Evolutionary conservation across 2,888 invertebrate genomes (phyloP), one percentile per base, ranked within the genome.

Genomic region (Cancer borealis): DNA sequence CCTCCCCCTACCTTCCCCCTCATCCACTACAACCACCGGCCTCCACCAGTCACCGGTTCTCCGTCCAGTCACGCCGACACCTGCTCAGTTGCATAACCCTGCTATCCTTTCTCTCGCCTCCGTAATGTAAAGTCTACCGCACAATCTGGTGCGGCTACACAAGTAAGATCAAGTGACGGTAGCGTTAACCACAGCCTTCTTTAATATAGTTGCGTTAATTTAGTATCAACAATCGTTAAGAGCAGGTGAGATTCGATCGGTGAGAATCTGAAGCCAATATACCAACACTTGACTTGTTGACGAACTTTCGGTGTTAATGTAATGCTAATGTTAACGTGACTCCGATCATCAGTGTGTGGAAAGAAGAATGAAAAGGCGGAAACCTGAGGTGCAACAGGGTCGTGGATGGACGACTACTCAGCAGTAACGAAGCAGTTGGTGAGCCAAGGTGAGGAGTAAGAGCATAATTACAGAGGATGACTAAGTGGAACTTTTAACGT

Each of bases 291-390:
- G 39, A 60, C 21, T 60, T 21, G 17, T 60, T 60, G 21, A 21
- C 21, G 17, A 21, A 60, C 21, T 60, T 60, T 60, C 21, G 17
- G 54, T 17, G 17, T 60, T 21, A 21, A 21, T 73, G n/a, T 73
- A 26, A 26, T 4, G n/a, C 10, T 2, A 39, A 39, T 39, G 26
- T 6, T 8, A 73, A n/a, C 46, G 39, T 88, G 14, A 21, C n/a
- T 47, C 39, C 26, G 46, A 21, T 26, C 39, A 8, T 88, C 45
- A 45, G 39, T 26, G 10, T 73, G 5, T 73, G 8, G 73, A 8
- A 26, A 60, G 60, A 79, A 84, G 84, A 84, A 84, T 84, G 84
- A 84, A 84, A 84, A 84, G 84, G 39, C 30, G 84, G 39, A 84
- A 84, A 84, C 30, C 84, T 26, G 84, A 30, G 5, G 30, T 39